Conservation (phyloP, 2,113 vertebrate genomes). For the Platycercus adscitus region DNA sequence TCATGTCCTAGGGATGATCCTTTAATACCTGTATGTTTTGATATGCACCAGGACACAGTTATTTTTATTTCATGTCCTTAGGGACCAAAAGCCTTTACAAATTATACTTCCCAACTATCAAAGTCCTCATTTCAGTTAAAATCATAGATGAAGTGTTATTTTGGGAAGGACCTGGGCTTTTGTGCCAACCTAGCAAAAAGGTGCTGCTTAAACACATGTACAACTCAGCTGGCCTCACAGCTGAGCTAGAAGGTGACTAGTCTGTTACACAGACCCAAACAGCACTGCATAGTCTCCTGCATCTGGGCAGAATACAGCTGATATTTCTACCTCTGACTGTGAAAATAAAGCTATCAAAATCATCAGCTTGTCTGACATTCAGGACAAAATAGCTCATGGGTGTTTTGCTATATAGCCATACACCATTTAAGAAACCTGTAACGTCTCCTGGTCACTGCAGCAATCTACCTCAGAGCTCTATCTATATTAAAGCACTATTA, state of each 20-base stretch:
- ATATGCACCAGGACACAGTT: not conserved
- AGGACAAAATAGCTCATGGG: not conserved
- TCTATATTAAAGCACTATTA: not conserved
- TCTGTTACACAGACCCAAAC: not conserved
- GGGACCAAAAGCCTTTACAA: not conserved
- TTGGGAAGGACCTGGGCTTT: not conserved
- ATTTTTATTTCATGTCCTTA: not conserved
- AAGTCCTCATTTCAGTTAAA: not conserved
- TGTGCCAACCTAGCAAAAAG: not conserved
- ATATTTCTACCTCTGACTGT: not conserved
- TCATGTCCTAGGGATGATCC: not conserved
- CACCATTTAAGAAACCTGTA: not conserved
- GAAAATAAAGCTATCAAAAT: not conserved
- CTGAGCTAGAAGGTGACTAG: not conserved
- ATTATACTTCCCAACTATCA: not conserved
- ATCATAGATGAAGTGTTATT: not conserved
- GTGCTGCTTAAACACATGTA: not conserved
- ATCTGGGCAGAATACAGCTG: not conserved
- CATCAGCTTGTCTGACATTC: not conserved
- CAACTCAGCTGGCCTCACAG: fast-evolving
- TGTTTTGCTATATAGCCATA: not conserved
- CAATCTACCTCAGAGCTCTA: not conserved
- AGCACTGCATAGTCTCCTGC: not conserved
- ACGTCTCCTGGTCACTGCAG: not conserved
- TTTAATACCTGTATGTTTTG: not conserved